phyloP scores from a whole-genome alignment of 2,888 invertebrate genomes.

The Sesamia inferens region DNA sequence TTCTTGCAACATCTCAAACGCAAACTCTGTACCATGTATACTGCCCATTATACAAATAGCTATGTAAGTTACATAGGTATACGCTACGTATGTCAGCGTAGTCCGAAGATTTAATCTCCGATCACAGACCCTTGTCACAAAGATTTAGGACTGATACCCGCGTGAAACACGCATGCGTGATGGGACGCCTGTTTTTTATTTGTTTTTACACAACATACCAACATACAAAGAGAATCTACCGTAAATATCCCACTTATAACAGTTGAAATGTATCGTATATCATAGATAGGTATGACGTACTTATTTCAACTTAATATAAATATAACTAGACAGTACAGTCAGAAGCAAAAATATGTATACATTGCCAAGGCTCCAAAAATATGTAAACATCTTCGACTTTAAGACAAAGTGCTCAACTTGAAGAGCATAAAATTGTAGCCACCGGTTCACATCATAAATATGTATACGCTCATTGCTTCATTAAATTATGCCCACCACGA shows the following conservation, averaged over 20 bases:
- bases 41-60: background rate
- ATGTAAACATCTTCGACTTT: too few relatives aligned
- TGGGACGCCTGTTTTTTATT: slow-evolving; percentile 43
- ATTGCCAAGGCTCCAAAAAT: too few relatives aligned
- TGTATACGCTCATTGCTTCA: too few relatives aligned
- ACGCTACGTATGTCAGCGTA: slow-evolving; percentile 40
- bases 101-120: slow-evolving; percentile 75
- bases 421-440: too few relatives aligned
- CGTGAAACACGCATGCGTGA: slow-evolving; percentile 64
- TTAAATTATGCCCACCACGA: too few relatives aligned
- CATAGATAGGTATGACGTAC: too few relatives aligned
- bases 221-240: slow-evolving; percentile 16
- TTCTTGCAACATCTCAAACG: background rate
- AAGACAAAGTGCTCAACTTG: too few relatives aligned
- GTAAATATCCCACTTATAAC: background rate
- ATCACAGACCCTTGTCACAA: slow-evolving; percentile 75
- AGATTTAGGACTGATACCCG: slow-evolving; percentile 77
- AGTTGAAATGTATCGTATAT: background rate
- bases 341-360: too few relatives aligned
- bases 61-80: background rate
- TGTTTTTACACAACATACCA: slow-evolving; percentile 31
- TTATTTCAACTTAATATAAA: background rate
- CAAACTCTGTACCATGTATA: background rate
- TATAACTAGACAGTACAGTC: too few relatives aligned
- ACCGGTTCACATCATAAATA: too few relatives aligned